These are phyloP conservation scores for Orchesella flavescens DNA, from an alignment of 2,888 invertebrate genomes.

Conservation along the genomic window DNA sequence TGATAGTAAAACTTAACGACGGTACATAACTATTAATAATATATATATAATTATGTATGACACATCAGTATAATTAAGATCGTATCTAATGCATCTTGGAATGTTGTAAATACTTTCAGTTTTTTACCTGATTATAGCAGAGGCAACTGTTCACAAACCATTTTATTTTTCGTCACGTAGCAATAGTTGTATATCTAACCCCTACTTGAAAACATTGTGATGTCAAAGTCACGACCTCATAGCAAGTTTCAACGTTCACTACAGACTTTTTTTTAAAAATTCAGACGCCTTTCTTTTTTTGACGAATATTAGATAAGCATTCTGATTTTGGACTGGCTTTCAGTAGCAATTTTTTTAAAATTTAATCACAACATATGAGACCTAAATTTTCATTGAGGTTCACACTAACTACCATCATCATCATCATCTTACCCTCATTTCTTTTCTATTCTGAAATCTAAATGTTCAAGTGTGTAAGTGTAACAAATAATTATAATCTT, in stretches of 20 bases:
- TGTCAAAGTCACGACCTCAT: no score
- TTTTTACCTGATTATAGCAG: constrained; percentile 62
- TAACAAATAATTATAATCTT: no score
- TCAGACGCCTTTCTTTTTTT: no score
- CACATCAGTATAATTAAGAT: not conserved
- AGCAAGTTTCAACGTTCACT: no score
- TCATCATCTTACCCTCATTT: constrained; percentile 11
- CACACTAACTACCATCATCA: constrained; percentile 19
- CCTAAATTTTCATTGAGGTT: constrained; percentile 22
- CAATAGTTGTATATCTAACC: not conserved
- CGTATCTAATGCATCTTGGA: constrained; percentile 38
- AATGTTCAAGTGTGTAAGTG: not conserved
- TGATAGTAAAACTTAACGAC: constrained; percentile 9
- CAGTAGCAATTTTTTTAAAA: no score
- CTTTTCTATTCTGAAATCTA: constrained; percentile 12
- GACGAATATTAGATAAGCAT: no score
- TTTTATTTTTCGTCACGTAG: constrained; percentile 9
- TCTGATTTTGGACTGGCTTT: no score
- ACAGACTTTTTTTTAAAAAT: no score
- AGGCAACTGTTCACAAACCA: constrained; percentile 58
- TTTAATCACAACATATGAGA: constrained; percentile 61
- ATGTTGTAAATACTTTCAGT: constrained; percentile 64
- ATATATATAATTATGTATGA: constrained; percentile 4
- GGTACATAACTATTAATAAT: not conserved
- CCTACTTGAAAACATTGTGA: no score